Evolutionary conservation across 2,113 vertebrate genomes (phyloP), one percentile per base, ranked within the genome.

Genomic region (Periophthalmus modestus): DNA sequence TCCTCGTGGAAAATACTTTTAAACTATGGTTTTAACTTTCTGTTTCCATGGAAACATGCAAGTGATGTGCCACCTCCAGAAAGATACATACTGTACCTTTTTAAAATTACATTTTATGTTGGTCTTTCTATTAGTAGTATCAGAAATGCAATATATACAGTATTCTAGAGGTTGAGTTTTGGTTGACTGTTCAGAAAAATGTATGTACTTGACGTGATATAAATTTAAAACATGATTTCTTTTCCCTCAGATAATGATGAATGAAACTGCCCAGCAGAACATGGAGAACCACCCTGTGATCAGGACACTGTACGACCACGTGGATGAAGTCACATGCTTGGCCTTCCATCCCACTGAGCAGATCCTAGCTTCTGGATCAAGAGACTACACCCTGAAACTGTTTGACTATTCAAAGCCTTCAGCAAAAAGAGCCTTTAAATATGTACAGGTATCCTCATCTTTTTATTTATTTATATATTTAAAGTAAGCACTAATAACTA

Each of bases 251-350:
- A 96, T 99, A 71, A 99, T 99, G 98, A 99, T 99, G 97, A 99
- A 98, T 0, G 98, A 99, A 93, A 99, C 97, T 0, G 97, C 97
- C 0, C 98, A 99, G 81, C 97, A 99, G 82, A 99, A 98, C 90
- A 99, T 99, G 98, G 98, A 99, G 87, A 99, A 99, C 85, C 98
- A 99, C 77, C 98, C 97, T 0, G 97, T 99, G 78, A 99, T 99
- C 54, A 95, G 97, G 68, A 99, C 97, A 0, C 93, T 99, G 11
- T 99, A 99, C 0, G 97, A 99, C 87, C 98, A 99, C 0, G 97
- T 99, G 55, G 97, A 99, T 43, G 98, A 99, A 85, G 97, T 99
- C 87, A 99, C 97, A 0, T 99, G 97, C 83, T 94, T 99, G 0
- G 94, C 97, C 66, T 99, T 99, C 88, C 97, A 99, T 79, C 97